Base-by-base conservation (phyloP, 2,888 invertebrate genomes). In the Xanthia icteritia region DNA sequence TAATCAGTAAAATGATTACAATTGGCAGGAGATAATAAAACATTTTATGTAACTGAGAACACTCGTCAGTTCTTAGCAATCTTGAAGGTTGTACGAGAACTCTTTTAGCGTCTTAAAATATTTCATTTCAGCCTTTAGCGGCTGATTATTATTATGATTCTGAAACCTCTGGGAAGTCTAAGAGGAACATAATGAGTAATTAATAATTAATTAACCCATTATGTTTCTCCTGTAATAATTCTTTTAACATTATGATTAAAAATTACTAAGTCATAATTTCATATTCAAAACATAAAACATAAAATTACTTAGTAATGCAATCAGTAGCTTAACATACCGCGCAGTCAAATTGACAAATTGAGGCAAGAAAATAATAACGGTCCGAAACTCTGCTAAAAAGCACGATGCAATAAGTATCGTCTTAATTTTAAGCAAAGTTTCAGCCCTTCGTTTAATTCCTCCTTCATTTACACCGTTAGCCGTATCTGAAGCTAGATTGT, bases 381-480 rank as follows among this genome's bases (percentile, higher is more conserved):
- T 5, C 5, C 5, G 54, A 17, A n/a, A 9, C 58, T 54, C 2
- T 20, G n/a, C n/a, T n/a, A 61, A 31, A 27, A 48, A 48, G 13
- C 39, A 65, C 31, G 39, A 39, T 39, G 45, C 48, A 20, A 0
- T 42, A 61, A 66, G 48, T 39, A 13, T 9, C 15, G 65, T 39
- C 31, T 77, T 68, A 54, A 72, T 68, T 82, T 77, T 17, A 64
- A 77, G 58, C 31, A 56, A 64, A 70, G 2, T 2, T 27, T 27
- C 13, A 60, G 76, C 31, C 20, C 67, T 66, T 42, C 36, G 36
- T 82, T 82, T 58, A 78, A 78, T 58, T 69, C 63, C 9, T 13
- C n/a, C 51, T 83, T 78, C 66, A 81, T 82, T 56, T 42, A 63
- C 67, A 79, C 79, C 84, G 83, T 82, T 83, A 82, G 39, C 23